These are phyloP conservation scores for Drosophila peninsularis DNA, from an alignment of 2,888 invertebrate species.

Conservation along the genomic window DNA sequence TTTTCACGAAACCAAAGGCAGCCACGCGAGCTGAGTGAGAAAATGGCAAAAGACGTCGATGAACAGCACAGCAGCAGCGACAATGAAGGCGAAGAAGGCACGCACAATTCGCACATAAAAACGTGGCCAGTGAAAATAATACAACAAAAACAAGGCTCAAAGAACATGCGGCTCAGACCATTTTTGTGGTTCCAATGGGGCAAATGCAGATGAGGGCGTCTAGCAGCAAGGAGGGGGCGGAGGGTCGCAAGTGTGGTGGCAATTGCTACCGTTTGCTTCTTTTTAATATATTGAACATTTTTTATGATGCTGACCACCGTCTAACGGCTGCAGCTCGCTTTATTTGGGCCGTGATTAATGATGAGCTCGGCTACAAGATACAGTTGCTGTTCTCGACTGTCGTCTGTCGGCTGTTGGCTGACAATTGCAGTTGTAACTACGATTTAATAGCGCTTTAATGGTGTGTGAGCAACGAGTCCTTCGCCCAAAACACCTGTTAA, in stretches of 20 bases:
- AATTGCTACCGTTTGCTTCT: slow-evolving; percentile 56
- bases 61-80: slow-evolving; percentile 17
- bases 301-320: slow-evolving; percentile 62
- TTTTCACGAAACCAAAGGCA: slow-evolving; percentile 81
- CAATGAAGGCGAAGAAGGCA: slow-evolving; percentile 24
- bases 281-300: slow-evolving; percentile 41
- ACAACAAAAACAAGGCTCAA: slow-evolving; percentile 18
- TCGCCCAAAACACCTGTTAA: slow-evolving; percentile 74
- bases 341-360: slow-evolving; percentile 75
- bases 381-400: slow-evolving; percentile 2
- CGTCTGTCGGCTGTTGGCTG: slow-evolving; percentile 33
- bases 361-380: slow-evolving; percentile 21
- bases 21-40: slow-evolving; percentile 62
- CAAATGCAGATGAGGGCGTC: slow-evolving; percentile 31
- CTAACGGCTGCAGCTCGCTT: slow-evolving; percentile 58
- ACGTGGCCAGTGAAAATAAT: slow-evolving; percentile 32
- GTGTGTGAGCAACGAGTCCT: slow-evolving; percentile 46
- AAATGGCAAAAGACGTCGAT: slow-evolving; percentile 39
- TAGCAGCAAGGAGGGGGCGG: not conserved
- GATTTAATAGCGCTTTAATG: slow-evolving; percentile 82
- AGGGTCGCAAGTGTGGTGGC: slow-evolving; percentile 16
- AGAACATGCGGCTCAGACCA: slow-evolving; percentile 34
- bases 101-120: slow-evolving; percentile 73
- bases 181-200: slow-evolving; percentile 33
- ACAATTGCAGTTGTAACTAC: slow-evolving; percentile 70